Percentiles rank a stretch among this genome's conserved stretches.
Conservation (phyloP, 2,113 vertebrate species). For the Probosciger aterrimus region DNA sequence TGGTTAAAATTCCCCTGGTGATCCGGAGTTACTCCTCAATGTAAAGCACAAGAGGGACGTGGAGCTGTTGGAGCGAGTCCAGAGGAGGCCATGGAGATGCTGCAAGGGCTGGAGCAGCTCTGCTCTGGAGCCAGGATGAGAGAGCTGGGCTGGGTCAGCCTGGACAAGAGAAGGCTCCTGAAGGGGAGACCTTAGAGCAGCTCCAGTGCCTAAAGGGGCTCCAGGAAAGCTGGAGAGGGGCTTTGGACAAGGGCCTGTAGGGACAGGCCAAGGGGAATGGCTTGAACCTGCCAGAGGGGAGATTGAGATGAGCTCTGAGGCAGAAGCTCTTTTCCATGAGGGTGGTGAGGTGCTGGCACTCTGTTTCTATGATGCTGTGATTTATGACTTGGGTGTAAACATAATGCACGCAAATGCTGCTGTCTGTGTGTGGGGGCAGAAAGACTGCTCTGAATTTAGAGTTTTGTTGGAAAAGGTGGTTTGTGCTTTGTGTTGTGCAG, state of each 20-base stretch:
- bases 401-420: neutral
- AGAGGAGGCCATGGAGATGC: neutral
- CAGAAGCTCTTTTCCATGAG: neutral
- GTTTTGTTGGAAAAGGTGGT: neutral
- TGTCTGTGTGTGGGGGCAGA: accelerated
- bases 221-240: too few species aligned
- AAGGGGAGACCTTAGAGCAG: too few species aligned
- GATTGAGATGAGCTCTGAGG: neutral
- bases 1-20: neutral
- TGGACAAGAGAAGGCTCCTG: too few species aligned
- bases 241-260: too few species aligned
- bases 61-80: neutral
- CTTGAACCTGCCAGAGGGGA: neutral
- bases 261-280: too few species aligned
- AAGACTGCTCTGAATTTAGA: neutral
- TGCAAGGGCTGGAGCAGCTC: neutral
- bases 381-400: neutral
- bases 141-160: too few species aligned
- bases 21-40: neutral
- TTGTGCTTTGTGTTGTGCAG: accelerated
- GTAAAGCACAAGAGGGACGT: neutral
- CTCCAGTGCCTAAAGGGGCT: too few species aligned
- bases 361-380: neutral
- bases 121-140: neutral
- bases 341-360: neutral